These are phyloP conservation scores for Mormoops blainvillei DNA, from an alignment of 2,113 vertebrate genomes.

Conservation along the genomic window DNA sequence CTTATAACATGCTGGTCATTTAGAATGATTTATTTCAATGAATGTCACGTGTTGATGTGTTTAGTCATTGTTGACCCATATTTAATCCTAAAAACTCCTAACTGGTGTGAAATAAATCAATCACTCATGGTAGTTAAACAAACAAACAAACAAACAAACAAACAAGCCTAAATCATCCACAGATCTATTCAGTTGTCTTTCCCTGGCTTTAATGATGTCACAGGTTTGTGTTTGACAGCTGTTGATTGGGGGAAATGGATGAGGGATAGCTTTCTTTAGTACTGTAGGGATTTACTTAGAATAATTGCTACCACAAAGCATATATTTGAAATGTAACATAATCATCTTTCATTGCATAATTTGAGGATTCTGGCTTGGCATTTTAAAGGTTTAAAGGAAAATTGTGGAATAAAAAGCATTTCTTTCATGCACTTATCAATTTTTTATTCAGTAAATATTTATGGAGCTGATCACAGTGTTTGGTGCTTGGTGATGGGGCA, in stretches of 20 bases:
- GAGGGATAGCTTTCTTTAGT: neutral
- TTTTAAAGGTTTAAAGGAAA: neutral
- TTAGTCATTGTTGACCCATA: constrained; percentile 77
- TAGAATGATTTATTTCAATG: constrained; percentile 77
- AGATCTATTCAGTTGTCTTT: constrained; percentile 33
- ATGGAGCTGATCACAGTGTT: neutral
- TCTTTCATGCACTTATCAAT: neutral
- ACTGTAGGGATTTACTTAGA: neutral
- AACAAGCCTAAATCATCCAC: neutral
- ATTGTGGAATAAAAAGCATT: neutral
- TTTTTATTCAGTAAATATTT: neutral
- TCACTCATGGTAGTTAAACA: constrained; percentile 46
- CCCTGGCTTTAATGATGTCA: neutral
- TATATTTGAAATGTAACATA: neutral
- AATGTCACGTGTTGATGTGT: constrained; percentile 64
- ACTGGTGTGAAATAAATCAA: constrained; percentile 66
- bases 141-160: neutral
- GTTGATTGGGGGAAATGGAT: neutral
- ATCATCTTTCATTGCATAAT: neutral
- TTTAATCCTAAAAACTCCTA: constrained; percentile 71
- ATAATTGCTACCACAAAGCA: neutral
- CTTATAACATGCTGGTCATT: constrained; percentile 66
- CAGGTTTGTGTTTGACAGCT: neutral
- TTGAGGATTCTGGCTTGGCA: neutral
- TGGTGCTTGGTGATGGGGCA: neutral